Percentiles rank a stretch among this genome's conserved stretches.
Evolutionary conservation across 2,797 vertebrate genomes (phyloP).

Genomic region (Protonibea diacanthus): DNA sequence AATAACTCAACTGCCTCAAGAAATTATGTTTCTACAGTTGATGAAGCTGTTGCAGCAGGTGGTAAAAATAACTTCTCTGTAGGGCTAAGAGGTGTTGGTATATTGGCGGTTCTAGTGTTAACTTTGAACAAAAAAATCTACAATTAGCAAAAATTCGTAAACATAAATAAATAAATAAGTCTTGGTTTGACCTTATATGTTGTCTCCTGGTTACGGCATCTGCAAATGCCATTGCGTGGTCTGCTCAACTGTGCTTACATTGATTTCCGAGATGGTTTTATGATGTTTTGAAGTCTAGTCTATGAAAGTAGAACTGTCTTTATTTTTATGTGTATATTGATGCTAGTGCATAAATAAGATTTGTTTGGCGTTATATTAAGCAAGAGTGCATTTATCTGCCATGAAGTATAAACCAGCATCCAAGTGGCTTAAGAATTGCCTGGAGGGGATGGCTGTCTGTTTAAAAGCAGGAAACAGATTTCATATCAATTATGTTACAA

Average conservation of each 20-base stretch:
- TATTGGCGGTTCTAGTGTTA: too few relatives aligned
- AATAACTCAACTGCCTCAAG: too few relatives aligned
- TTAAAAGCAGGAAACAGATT: slow-evolving; percentile 43
- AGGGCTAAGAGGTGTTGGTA: too few relatives aligned
- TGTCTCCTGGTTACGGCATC: not conserved
- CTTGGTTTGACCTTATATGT: slow-evolving; percentile 8
- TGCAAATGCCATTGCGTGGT: not conserved
- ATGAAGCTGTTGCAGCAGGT: too few relatives aligned
- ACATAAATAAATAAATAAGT: not conserved
- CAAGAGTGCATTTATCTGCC: slow-evolving; percentile 10
- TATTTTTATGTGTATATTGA: not conserved
- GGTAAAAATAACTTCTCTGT: too few relatives aligned
- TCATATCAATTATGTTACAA: slow-evolving; percentile 43
- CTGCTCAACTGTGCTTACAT: slow-evolving; percentile 11
- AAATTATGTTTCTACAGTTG: too few relatives aligned
- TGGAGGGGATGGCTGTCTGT: slow-evolving; percentile 21
- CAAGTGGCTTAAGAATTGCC: slow-evolving; percentile 27
- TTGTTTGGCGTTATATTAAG: slow-evolving; percentile 5
- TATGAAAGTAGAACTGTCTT: not conserved
- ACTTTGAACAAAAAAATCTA: slow-evolving; percentile 1
- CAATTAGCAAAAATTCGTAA: not conserved
- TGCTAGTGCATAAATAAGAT: slow-evolving; percentile 13
- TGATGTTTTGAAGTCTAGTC: slow-evolving; percentile 15
- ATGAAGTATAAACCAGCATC: slow-evolving; percentile 11
- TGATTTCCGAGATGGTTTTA: slow-evolving; percentile 12